phyloP scores from a whole-genome alignment of 2,113 vertebrate species.

The Alaudala cheleensis region DNA sequence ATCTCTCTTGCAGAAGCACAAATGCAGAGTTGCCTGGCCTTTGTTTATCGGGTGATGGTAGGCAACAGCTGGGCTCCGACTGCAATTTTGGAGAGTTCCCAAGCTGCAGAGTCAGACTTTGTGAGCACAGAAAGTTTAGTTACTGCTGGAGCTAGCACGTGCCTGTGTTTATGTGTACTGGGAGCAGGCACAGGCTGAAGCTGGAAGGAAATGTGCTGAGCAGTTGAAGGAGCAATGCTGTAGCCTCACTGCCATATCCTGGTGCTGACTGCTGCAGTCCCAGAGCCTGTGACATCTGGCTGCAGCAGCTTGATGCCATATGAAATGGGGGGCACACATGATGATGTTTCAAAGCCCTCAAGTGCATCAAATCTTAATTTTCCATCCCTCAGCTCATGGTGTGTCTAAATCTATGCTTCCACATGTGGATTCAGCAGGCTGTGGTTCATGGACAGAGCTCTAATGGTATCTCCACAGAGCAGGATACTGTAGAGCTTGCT shows the following conservation, averaged over 20 bases:
- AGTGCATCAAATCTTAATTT: neutral
- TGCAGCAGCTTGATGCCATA: neutral
- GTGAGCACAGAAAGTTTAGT: neutral
- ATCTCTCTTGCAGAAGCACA: neutral
- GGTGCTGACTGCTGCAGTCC: neutral
- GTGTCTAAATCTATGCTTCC: neutral
- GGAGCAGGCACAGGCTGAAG: neutral
- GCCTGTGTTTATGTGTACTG: neutral
- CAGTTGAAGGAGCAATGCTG: neutral
- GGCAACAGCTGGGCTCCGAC: neutral
- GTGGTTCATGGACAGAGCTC: neutral
- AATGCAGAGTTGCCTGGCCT: neutral
- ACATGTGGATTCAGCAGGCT: neutral
- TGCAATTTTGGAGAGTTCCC: neutral
- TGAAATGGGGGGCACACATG: neutral
- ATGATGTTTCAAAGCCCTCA: neutral
- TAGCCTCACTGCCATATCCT: neutral
- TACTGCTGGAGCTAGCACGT: neutral
- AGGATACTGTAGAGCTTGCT: neutral
- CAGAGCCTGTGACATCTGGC: neutral
- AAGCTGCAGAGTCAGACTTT: neutral
- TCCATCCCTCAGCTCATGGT: neutral
- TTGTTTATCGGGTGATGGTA: neutral
- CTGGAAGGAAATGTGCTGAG: neutral
- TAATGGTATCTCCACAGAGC: neutral